Base-by-base conservation (phyloP, 2,888 invertebrate species). In the Sycophila texana region DNA sequence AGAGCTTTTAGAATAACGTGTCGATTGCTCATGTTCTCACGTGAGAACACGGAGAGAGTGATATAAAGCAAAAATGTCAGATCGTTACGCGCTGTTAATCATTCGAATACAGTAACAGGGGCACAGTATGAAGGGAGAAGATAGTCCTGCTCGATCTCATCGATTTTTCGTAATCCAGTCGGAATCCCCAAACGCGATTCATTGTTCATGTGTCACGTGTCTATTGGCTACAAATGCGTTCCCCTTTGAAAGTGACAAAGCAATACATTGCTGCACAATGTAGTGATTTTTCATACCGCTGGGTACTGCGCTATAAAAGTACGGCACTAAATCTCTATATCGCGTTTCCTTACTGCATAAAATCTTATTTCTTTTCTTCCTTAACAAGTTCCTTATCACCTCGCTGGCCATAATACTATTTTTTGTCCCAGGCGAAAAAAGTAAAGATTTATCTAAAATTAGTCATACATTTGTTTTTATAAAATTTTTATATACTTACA, bases 201-300 rank as follows among this genome's bases (percentile, higher is more conserved):
- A 77, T 77, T 77, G 66, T 71, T 72, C 65, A 39, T 13, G 30
- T 18, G 72, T 66, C 66, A 72, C 66, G 77, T 58, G 66, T 53
- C 51, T 18, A 67, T 63, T 73, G 47, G 5, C n/a, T 51, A 47
- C 55, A 55, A 49, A 47, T 26, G 20, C 39, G 53, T 30, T 61
- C 60, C 53, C 68, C 51, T 47, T 30, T 39, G 10, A 20, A n/a
- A 53, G 39, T n/a, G 68, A 68, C 61, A 60, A 58, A 61, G 77
- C 58, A 58, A 71, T 72, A 51, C 60, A 39, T 72, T 77, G 58
- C 72, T 10, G 10, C 57, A 30, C 16, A 65, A 58, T 60, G 18
- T 51, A 49, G 58, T 55, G 60, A 67, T 77, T 60, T 30, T 72
- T 26, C n/a, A 61, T 1, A 2, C 49, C 2, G 47, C 30, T 30